phyloP scores from a whole-genome alignment of 2,888 invertebrate species.

The Brachypalpus laphriformis region DNA sequence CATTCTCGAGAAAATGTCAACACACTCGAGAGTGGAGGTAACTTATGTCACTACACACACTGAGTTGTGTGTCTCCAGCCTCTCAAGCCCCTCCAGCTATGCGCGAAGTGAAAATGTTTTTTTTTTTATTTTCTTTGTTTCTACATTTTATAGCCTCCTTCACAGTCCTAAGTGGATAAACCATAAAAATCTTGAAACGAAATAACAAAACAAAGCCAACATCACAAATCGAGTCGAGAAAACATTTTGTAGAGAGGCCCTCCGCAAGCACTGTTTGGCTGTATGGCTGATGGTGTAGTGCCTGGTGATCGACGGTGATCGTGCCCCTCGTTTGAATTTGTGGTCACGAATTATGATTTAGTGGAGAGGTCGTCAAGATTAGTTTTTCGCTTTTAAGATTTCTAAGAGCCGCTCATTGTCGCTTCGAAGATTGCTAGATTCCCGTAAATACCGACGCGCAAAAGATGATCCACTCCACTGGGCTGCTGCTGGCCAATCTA shows the following conservation, averaged over 20 bases:
- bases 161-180: constrained; percentile 64
- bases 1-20: constrained; percentile 69
- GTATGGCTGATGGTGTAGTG: not conserved
- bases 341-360: constrained; percentile 75
- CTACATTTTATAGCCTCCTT: constrained; percentile 37
- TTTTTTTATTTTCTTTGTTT: constrained; percentile 10
- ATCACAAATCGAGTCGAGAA: constrained; percentile 4
- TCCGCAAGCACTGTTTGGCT: not conserved
- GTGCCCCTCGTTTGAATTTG: constrained; percentile 71
- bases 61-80: constrained; percentile 8
- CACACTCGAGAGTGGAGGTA: constrained; percentile 53
- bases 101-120: constrained; percentile 42
- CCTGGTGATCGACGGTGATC: constrained; percentile 64
- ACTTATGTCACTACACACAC: constrained; percentile 55
- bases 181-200: constrained; percentile 61
- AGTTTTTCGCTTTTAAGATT: constrained; percentile 29
- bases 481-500: constrained; percentile 24
- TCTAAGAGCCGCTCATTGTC: constrained; percentile 68
- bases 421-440: constrained; percentile 51
- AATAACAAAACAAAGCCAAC: constrained; percentile 36
- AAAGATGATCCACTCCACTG: constrained; percentile 39
- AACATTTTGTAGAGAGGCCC: constrained; percentile 40
- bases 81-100: too few species aligned
- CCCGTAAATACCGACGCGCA: constrained; percentile 49
- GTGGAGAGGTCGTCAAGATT: constrained; percentile 68